Conservation (phyloP, 2,888 invertebrate species). For the Meta bourneti region DNA sequence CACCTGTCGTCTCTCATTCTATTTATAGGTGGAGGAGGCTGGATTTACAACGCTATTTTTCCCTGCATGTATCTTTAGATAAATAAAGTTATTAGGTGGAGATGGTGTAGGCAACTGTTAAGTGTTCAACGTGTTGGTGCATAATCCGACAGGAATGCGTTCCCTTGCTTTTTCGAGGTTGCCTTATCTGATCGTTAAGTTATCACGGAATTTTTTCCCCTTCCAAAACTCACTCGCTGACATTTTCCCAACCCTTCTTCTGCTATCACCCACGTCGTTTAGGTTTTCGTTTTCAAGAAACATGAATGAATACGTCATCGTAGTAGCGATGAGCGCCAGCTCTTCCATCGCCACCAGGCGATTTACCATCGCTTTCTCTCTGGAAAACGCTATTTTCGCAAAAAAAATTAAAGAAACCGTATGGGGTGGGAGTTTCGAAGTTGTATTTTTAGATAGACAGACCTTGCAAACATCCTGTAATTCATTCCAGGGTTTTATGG, state of each 20-base stretch:
- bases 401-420: not conserved
- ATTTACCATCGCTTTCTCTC: not conserved
- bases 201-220: not conserved
- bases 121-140: slow-evolving; percentile 28
- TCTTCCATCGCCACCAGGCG: not conserved
- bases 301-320: slow-evolving; percentile 47
- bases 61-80: slow-evolving; percentile 4
- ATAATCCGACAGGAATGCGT: not conserved
- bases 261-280: not conserved
- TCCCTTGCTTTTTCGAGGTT: not conserved
- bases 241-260: slow-evolving; percentile 32
- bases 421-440: not conserved
- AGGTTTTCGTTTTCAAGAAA: slow-evolving; percentile 1
- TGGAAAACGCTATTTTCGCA: slow-evolving; percentile 14
- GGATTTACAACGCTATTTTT: not conserved
- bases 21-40: slow-evolving; percentile 18
- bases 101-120: slow-evolving; percentile 25
- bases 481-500: slow-evolving; percentile 30
- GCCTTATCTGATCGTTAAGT: slow-evolving; percentile 47
- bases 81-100: slow-evolving; percentile 37
- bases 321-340: not conserved
- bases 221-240: not conserved
- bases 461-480: slow-evolving; percentile 39
- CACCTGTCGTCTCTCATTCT: not conserved
- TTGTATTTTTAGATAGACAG: slow-evolving; percentile 15